Percentiles rank a stretch among this genome's conserved stretches.
These are phyloP conservation scores for Drosophila villosipedis DNA, from an alignment of 2,888 invertebrate genomes.

Conservation along the genomic window DNA sequence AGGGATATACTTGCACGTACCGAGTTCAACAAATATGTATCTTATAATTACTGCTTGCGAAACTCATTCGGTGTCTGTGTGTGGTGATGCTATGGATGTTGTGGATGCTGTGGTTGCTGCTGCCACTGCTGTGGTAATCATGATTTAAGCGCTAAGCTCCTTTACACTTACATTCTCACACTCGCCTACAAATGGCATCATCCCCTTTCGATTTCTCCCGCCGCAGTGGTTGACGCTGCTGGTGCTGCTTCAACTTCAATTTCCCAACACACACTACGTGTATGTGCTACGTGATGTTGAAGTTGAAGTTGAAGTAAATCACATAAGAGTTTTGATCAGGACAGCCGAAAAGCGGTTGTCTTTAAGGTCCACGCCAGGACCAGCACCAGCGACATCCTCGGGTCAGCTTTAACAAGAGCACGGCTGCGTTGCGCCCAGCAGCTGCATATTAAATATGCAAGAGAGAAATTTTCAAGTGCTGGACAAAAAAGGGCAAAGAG, in stretches of 20 bases:
- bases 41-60: slow-evolving; percentile 68
- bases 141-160: slow-evolving; percentile 73
- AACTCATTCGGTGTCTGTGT: slow-evolving; percentile 39
- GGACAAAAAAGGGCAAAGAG: slow-evolving; percentile 29
- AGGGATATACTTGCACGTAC: slow-evolving; percentile 43
- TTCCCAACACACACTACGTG: slow-evolving; percentile 8
- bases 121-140: slow-evolving; percentile 64
- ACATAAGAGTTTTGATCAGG: slow-evolving; percentile 29
- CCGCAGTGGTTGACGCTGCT: not conserved
- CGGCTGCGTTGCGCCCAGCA: not conserved
- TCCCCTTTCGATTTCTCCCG: not conserved
- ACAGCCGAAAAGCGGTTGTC: slow-evolving; percentile 17
- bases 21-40: slow-evolving; percentile 53
- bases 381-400: not conserved
- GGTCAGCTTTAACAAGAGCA: not conserved
- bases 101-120: not conserved
- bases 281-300: slow-evolving; percentile 43
- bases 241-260: slow-evolving; percentile 32
- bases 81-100: not conserved
- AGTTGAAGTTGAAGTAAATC: slow-evolving; percentile 55
- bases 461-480: slow-evolving; percentile 37
- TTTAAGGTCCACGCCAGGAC: slow-evolving; percentile 4
- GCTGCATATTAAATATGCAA: slow-evolving; percentile 57
- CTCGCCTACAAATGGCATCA: slow-evolving; percentile 2
- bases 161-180: slow-evolving; percentile 49